Percentiles rank a stretch among this genome's conserved stretches.
Conservation (phyloP, 2,113 vertebrate species). For the Fregetta grallaria region DNA sequence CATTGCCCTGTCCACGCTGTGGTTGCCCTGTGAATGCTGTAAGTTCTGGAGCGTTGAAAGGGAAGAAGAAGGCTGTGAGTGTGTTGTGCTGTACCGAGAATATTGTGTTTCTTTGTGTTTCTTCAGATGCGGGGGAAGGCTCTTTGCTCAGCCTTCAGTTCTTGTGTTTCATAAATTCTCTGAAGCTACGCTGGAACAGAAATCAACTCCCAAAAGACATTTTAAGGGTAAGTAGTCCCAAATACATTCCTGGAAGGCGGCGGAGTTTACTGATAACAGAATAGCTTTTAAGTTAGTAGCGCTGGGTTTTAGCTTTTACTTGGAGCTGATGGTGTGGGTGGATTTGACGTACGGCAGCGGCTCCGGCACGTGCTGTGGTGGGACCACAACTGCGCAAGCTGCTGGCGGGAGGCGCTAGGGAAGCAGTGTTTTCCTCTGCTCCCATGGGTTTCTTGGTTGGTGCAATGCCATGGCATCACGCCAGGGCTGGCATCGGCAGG, state of each 20-base stretch:
- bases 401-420: not conserved
- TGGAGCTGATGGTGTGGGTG: fast-evolving
- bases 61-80: not conserved
- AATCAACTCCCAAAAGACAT: not conserved
- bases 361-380: not conserved
- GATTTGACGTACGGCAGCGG: fast-evolving
- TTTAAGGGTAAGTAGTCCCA: not conserved
- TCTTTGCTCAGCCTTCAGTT: not conserved
- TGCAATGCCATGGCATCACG: not conserved
- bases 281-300: not conserved
- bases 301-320: not conserved
- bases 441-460: not conserved
- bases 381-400: fast-evolving
- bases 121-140: not conserved
- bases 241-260: not conserved
- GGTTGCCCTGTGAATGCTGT: not conserved
- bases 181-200: not conserved
- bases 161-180: not conserved
- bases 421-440: not conserved
- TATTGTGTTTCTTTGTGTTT: not conserved
- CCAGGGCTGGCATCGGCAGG: not conserved
- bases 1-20: not conserved
- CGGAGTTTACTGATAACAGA: not conserved
- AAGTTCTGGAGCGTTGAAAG: not conserved
- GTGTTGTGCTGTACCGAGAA: not conserved